Base-by-base conservation (phyloP, 1,140 invertebrate genomes). In the Pachypeltis micranthus region DNA sequence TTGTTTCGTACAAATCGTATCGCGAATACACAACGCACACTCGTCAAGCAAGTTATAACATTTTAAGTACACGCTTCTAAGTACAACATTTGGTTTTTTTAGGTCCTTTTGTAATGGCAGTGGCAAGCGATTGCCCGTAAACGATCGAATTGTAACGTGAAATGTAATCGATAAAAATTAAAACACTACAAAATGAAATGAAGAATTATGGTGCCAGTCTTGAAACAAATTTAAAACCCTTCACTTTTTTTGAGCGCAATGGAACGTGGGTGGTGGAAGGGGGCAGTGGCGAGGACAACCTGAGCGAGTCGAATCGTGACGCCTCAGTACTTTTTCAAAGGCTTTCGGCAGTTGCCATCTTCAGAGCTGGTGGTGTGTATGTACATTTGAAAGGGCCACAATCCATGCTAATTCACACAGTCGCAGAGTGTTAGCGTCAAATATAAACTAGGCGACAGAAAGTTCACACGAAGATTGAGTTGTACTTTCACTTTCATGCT, bases 61-160 rank as follows among this genome's bases (percentile, higher is more conserved):
- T 61, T 61, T 60, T 59, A 60, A 31, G 61, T 29, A 25, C 28
- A 61, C 47, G 61, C 54, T 26, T 63, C 61, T 47, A 56, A 59
- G 56, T 59, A 59, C 39, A 61, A 27, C 31, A 58, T 56, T 54
- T 51, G 27, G 56, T 55, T 44, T 55, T 44, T 65, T 65, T 65
- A 65, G 64, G 64, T 65, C 64, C 64, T 62, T 65, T 51, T 16
- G 31, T 65, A 57, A 65, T 65, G 64, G 64, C 64, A 65, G 64
- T 65, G 64, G 64, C 63, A 65, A 65, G 59, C 54, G 64, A 62
- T 62, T 65, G 64, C 64, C 64, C 56, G 55, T 65, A 56, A 61
- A 61, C 23, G n/a, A 64, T 60, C 27, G 23, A 47, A 63, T 56
- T 25, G 23, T 19, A 63, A 47, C 57, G 47, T 51, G 27, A 62